phyloP scores from a whole-genome alignment of 2,797 vertebrate species.

The Coccyzus lansbergi region DNA sequence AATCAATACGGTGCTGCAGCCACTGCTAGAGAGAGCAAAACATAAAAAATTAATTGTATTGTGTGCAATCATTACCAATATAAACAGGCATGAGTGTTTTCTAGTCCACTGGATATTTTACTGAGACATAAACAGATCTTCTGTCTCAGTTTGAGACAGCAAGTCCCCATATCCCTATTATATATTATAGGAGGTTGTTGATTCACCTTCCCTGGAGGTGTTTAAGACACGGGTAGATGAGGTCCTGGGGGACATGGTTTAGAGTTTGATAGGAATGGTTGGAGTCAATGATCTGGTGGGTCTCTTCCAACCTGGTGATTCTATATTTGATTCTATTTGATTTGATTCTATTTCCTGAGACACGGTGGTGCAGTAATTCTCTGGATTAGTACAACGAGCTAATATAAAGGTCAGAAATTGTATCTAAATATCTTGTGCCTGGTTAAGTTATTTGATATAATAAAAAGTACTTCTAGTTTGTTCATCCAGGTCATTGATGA shows the following conservation, averaged over 20 bases:
- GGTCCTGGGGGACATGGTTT: too few species aligned
- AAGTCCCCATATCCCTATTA: neutral
- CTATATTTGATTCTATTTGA: too few species aligned
- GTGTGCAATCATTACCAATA: neutral
- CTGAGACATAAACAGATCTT: neutral
- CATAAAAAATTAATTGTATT: neutral
- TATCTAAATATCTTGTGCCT: neutral
- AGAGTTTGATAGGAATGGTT: too few species aligned
- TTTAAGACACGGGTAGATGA: too few species aligned
- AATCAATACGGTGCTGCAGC: neutral
- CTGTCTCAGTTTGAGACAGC: neutral
- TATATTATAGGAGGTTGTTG: too few species aligned
- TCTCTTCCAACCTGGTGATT: too few species aligned
- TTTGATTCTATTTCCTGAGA: neutral
- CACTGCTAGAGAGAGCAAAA: neutral
- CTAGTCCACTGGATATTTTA: neutral
- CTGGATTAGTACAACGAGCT: neutral
- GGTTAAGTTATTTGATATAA: neutral
- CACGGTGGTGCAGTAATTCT: neutral
- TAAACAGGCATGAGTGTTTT: neutral
- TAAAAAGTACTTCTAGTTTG: neutral
- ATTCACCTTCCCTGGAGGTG: too few species aligned
- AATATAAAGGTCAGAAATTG: neutral
- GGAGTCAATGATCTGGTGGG: too few species aligned
- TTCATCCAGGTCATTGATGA: too few species aligned